These are phyloP conservation scores for Drosophila algonquin DNA, from an alignment of 2,888 invertebrate genomes.

Conservation along the genomic window DNA sequence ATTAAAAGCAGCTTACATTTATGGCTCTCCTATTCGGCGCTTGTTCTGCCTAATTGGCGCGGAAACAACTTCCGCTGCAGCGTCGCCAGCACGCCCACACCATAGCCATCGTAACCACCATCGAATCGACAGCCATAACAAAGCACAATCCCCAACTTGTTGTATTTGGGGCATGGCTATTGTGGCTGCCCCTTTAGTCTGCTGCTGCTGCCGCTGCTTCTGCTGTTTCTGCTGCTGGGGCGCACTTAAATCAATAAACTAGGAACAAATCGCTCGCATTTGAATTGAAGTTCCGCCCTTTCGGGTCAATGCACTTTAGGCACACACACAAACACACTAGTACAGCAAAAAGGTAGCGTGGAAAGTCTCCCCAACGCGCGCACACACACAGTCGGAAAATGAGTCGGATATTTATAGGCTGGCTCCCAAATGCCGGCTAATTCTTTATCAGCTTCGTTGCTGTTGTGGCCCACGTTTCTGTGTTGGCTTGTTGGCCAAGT, in stretches of 20 bases:
- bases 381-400: slow-evolving; percentile 18
- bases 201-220: slow-evolving; percentile 32
- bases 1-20: slow-evolving; percentile 16
- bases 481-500: slow-evolving; percentile 29
- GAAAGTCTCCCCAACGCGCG: slow-evolving; percentile 31
- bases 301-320: slow-evolving; percentile 71
- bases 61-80: slow-evolving; percentile 67
- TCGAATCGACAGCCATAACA: slow-evolving; percentile 56
- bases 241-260: slow-evolving; percentile 74
- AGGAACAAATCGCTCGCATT: slow-evolving; percentile 58
- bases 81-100: slow-evolving; percentile 38
- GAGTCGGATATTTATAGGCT: slow-evolving; percentile 37
- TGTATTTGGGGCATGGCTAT: slow-evolving; percentile 69
- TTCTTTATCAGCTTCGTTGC: slow-evolving; percentile 61
- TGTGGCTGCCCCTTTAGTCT: slow-evolving; percentile 19
- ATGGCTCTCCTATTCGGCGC: slow-evolving; percentile 14
- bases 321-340: slow-evolving; percentile 18
- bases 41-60: slow-evolving; percentile 66
- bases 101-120: slow-evolving; percentile 37
- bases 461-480: slow-evolving; percentile 54
- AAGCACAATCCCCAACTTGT: slow-evolving; percentile 62
- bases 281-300: slow-evolving; percentile 69
- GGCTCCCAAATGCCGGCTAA: slow-evolving; percentile 59
- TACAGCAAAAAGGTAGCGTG: slow-evolving; percentile 35
- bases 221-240: slow-evolving; percentile 34